Conservation (phyloP, 2,888 invertebrate species). For the Phytoseiulus persimilis region DNA sequence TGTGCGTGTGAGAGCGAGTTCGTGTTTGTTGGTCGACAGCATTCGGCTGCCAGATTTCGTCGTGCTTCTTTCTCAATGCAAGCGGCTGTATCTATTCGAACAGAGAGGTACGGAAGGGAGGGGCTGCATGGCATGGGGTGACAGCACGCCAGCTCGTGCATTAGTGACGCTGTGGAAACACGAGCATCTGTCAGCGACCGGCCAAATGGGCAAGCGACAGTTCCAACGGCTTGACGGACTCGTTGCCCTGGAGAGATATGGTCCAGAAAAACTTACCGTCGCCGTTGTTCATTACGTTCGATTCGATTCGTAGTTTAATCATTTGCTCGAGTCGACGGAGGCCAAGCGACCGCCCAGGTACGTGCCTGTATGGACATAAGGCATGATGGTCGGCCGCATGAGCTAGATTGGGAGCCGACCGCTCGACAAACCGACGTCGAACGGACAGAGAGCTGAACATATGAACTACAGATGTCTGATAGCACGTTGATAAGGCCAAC, state of each 20-base stretch:
- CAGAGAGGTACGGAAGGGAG: not conserved
- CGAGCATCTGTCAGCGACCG: not conserved
- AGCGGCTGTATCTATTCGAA: not conserved
- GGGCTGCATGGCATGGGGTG: not conserved
- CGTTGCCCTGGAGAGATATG: not conserved
- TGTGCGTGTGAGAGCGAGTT: not conserved
- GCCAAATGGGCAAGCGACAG: not conserved
- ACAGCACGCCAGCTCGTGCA: not conserved
- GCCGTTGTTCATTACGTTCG: not conserved
- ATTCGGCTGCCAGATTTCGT: not conserved
- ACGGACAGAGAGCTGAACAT: not conserved
- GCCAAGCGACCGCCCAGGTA: not conserved
- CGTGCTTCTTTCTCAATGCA: not conserved
- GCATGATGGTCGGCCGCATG: not conserved
- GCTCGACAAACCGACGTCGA: not conserved
- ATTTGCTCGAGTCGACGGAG: not conserved
- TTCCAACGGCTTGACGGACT: not conserved
- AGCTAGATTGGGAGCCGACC: not conserved
- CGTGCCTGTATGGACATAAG: not conserved
- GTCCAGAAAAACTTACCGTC: not conserved
- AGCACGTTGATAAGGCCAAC: not conserved
- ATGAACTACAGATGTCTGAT: not conserved
- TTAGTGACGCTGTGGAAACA: not conserved
- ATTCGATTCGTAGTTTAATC: not conserved
- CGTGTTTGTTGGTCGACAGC: not conserved